Base-by-base conservation (phyloP, 2,888 invertebrate species). In the Pachliopta kotzebuea region DNA sequence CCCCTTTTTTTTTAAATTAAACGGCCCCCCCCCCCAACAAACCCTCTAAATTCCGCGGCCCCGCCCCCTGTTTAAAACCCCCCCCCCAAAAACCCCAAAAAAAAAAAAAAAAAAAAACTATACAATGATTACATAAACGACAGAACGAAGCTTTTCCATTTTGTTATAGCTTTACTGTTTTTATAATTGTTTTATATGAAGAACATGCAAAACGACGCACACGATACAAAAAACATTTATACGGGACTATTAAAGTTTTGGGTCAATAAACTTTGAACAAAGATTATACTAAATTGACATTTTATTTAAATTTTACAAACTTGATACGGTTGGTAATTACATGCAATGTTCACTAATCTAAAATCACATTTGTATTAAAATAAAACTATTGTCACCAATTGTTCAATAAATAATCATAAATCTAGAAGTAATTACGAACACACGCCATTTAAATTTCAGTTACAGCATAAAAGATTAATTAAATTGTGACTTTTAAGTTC, bases 291-390 rank as follows among this genome's bases (percentile, higher is more conserved):
- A 45, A n/a, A 45, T 45, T 45, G 45, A 45, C 45, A 45, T 49
- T 63, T 63, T 63, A 59, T 59, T 49, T 37, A 9, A 37, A 37
- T 37, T 53, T 59, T 55, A 49, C 59, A 58, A 53, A 58, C 18
- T 49, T 26, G 37, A 58, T 24, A 31, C 24, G 11, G 58, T 50
- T 55, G 21, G 23, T 56, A 45, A 60, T 57, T 60, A 53, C 56
- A 60, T 52, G 31, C 60, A 60, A 57, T 57, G 26, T 53, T 60
- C 8, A 56, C 11, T 60, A 56, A 53, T 14, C 60, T 60, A 60
- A 57, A 62, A 65, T 61, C 55, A 65, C 65, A 65, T 58, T 61
- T 14, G 26, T 45, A 56, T 57, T 21, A n/a, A 31, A 50, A 59
- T 60, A 57, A 57, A 56, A 45, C 42, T 23, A 60, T 45, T 29